These are phyloP conservation scores for Drosophila bocqueti DNA, from an alignment of 1,140 invertebrate species.

Conservation along the genomic window DNA sequence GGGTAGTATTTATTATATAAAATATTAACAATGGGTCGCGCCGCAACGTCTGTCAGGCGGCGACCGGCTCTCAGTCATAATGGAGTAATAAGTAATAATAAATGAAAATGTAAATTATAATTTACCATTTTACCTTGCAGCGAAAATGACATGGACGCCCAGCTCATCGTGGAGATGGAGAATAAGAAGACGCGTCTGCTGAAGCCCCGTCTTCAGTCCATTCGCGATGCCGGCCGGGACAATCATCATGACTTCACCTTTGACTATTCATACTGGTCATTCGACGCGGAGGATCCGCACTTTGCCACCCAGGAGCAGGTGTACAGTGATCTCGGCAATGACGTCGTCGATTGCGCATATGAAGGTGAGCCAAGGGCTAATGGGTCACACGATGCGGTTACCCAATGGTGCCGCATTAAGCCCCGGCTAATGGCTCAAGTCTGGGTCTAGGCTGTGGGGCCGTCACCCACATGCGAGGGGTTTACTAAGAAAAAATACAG, in stretches of 20 bases:
- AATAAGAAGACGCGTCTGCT: slow-evolving; percentile 93
- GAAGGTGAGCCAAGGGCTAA: slow-evolving; percentile 85
- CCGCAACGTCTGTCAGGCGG: too few species aligned
- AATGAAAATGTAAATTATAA: slow-evolving; percentile 4
- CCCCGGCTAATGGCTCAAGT: slow-evolving; percentile 6
- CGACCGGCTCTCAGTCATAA: slow-evolving; percentile 5
- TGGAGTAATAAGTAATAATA: slow-evolving; percentile 16
- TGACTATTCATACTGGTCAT: slow-evolving; percentile 97
- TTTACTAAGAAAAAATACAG: not conserved
- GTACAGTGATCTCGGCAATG: slow-evolving; percentile 94
- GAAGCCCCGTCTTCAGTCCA: slow-evolving; percentile 88
- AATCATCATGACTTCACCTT: slow-evolving; percentile 96
- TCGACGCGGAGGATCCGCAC: slow-evolving; percentile 88
- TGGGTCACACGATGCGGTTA: slow-evolving; percentile 35
- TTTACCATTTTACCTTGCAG: slow-evolving; percentile 85
- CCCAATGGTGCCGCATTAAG: slow-evolving; percentile 25
- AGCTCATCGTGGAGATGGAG: slow-evolving; percentile 94
- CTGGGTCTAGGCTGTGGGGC: slow-evolving; percentile 4
- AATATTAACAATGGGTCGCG: slow-evolving; percentile 32
- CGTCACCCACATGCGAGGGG: slow-evolving; percentile 2
- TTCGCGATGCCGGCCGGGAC: slow-evolving; percentile 87
- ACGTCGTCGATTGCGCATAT: slow-evolving; percentile 97
- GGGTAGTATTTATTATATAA: slow-evolving; percentile 39
- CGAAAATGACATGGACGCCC: slow-evolving; percentile 93
- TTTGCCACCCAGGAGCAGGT: slow-evolving; percentile 93